Base-by-base conservation (phyloP, 2,113 vertebrate species). In the Syngnathus scovelli region DNA sequence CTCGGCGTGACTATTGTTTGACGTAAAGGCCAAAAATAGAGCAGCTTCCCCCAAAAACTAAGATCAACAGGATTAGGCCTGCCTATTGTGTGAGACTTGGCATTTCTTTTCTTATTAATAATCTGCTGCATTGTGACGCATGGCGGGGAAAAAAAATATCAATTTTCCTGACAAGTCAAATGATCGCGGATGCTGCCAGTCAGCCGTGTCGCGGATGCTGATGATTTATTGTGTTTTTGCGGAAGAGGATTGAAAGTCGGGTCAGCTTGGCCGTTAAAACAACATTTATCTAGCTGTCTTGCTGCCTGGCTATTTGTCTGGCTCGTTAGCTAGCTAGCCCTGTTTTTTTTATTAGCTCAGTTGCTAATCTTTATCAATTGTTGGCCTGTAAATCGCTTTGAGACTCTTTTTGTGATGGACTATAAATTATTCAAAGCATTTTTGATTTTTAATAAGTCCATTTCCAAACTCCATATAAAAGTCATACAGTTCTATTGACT, bases 161-260 rank as follows among this genome's bases (percentile, higher is more conserved):
- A n/a, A 61, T 61, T 61, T 61, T 61, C 59, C 59, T 61, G 59
- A 39, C 18, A n/a, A 38, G 41, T 39, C 39, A 61, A 61, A 61
- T 21, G 59, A 61, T 21, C 10, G 37, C 19, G 19, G 59, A 61
- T 39, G 36, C 58, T 19, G 58, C 18, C 58, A 38, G 58, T 60
- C 58, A 60, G 33, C 6, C 19, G 49, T 52, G 55, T 15, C 15
- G 13, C 27, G 16, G 27, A 56, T 38, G 36, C 58, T n/a, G 58
- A 38, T 60, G 58, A 60, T 60, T 60, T 60, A 60, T 60, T 19
- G 16, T 38, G 9, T 33, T 61, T 33, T 61, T 2, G 23, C 2
- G 18, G n/a, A 7, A n/a, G 16, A 60, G 59, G 59, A 41, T 61
- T 61, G 37, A 61, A 39, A 39, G 38, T 56, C 13, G 13, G 23